Base-by-base conservation (phyloP, 2,113 vertebrate genomes). In the Dasypus novemcinctus region DNA sequence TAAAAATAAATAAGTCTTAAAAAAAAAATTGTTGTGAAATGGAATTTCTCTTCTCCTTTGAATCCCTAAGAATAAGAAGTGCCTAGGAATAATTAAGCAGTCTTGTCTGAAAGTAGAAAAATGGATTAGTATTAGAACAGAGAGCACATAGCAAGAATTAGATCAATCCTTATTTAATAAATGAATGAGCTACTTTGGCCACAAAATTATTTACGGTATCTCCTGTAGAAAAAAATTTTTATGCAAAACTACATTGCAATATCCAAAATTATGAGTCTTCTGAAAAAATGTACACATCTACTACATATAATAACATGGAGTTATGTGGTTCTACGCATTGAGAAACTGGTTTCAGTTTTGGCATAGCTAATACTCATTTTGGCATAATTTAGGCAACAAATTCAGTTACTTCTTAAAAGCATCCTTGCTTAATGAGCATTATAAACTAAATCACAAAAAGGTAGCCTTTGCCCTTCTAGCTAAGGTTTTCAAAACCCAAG, bases 111-210 rank as follows among this genome's bases (percentile, higher is more conserved):
- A 91, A 83, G 41, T 36, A 87, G 63, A 87, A 46, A 90, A 83
- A 92, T 38, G 8, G 59, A 94, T 89, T 95, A 84, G 81, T 78
- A 81, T 71, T 88, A 93, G 59, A 90, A 89, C 14, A 93, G n/a
- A 88, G 74, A 92, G 78, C n/a, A 94, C 1, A 43, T 8, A 83
- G 36, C 29, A 96, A 91, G 49, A 84, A 59, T 88, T 95, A 89
- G 93, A 93, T 91, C 69, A 90, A 84, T 94, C 46, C 83, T 96
- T 89, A 90, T 63, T 93, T 94, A 89, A 89, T 72, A 91, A 95
- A 75, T 94, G 59, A 87, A 82, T 82, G 25, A 79, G 61, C 80
- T 83, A 94, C 61, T 88, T n/a, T 92, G 68, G 49, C 80, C 94
- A 94, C 61, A 94, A 95, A 90, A 83, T 38, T 82, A 90, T 29